phyloP scores from a whole-genome alignment of 2,888 invertebrate species.

The Brachyptera putata region DNA sequence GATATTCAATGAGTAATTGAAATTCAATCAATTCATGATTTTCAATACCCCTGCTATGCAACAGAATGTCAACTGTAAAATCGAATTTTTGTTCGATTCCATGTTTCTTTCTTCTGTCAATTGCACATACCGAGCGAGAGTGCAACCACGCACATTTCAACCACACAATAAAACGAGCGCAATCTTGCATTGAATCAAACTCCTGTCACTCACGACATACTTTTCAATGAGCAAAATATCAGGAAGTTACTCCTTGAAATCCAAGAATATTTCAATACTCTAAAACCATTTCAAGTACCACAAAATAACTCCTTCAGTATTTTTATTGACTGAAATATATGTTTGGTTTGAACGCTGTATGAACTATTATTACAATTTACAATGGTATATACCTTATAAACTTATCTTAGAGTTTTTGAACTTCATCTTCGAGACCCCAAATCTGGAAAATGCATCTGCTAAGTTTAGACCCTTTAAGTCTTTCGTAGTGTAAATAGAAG shows the following conservation, averaged over 20 bases:
- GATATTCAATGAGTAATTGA: no score
- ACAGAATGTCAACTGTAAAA: neutral
- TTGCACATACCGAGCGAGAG: constrained; percentile 11
- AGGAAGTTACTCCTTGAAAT: constrained; percentile 19
- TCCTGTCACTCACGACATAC: neutral
- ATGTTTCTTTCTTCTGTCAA: constrained; percentile 24
- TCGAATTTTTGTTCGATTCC: neutral
- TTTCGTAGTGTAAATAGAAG: no score
- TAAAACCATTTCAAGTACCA: no score
- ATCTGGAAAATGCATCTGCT: no score
- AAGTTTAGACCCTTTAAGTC: no score
- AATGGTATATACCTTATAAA: no score
- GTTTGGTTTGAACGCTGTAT: no score
- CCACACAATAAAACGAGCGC: neutral
- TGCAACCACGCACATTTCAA: constrained; percentile 20
- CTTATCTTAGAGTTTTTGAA: neutral
- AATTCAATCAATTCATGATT: no score
- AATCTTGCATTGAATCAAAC: neutral
- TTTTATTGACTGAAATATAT: no score
- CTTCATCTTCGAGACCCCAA: neutral
- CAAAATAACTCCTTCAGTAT: no score
- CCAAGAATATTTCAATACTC: no score
- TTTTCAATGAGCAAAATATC: neutral
- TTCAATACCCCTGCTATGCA: neutral
- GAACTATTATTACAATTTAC: no score